These are phyloP conservation scores for Anoplolepis gracilipes DNA, from an alignment of 1,140 invertebrate genomes.

Conservation along the genomic window DNA sequence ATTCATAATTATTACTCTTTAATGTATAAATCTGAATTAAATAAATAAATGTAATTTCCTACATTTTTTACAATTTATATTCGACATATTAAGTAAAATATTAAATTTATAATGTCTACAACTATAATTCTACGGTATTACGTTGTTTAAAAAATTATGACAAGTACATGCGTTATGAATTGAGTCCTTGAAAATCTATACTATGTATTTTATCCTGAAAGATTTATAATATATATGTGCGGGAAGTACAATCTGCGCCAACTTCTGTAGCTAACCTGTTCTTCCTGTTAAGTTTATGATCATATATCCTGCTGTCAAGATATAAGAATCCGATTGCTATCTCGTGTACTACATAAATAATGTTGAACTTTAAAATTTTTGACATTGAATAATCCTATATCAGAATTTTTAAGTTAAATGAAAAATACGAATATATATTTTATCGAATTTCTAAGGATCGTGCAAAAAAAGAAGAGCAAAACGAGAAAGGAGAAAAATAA, in stretches of 20 bases:
- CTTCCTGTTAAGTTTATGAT: constrained; percentile 48
- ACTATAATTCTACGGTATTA: neutral
- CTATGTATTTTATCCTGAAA: constrained; percentile 42
- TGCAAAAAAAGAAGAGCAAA: neutral
- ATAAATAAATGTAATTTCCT: neutral
- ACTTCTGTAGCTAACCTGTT: constrained; percentile 53
- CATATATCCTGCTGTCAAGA: constrained; percentile 41
- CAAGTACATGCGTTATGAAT: constrained; percentile 36
- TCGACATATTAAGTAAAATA: no score
- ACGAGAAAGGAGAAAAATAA: no score
- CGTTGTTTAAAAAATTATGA: constrained; percentile 13
- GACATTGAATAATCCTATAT: neutral
- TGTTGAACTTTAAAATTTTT: neutral
- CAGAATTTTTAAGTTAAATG: constrained; percentile 13
- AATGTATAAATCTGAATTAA: neutral
- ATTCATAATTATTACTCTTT: neutral
- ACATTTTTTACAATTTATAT: constrained; percentile 11
- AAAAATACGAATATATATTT: constrained; percentile 16
- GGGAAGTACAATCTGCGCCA: constrained; percentile 31
- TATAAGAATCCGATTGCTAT: constrained; percentile 53
- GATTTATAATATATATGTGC: constrained; percentile 59
- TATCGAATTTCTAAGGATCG: constrained; percentile 9
- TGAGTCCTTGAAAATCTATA: constrained; percentile 50
- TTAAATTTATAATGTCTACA: no score
- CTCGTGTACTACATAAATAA: constrained; percentile 34